phyloP scores from a whole-genome alignment of 2,113 vertebrate species.

The Seriola quinqueradiata region DNA sequence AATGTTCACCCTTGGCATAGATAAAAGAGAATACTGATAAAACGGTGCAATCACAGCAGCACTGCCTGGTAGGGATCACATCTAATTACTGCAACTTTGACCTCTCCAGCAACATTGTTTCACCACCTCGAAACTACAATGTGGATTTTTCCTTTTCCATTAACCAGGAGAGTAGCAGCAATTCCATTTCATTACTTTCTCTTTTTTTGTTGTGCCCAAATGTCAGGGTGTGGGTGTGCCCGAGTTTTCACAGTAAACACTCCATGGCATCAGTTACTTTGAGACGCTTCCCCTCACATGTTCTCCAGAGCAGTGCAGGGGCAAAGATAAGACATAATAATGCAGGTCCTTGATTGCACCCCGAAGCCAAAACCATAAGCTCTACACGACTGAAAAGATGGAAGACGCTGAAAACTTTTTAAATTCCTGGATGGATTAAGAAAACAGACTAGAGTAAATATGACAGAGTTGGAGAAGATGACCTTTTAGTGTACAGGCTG shows the following conservation, averaged over 20 bases:
- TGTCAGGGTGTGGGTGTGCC: conserved; percentile 67
- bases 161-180: conserved; percentile 53
- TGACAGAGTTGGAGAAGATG: conserved; percentile 16
- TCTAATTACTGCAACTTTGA: conserved; percentile 79
- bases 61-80: conserved; percentile 62
- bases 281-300: conserved; percentile 57
- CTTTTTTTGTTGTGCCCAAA: conserved; percentile 60
- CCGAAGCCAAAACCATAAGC: conserved; percentile 16
- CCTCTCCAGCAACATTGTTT: conserved; percentile 55
- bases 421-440: conserved; percentile 15
- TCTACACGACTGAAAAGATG: conserved; percentile 4
- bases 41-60: conserved; percentile 67
- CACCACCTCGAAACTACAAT: conserved; percentile 32
- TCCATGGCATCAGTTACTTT: conserved; percentile 30
- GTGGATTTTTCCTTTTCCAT: conserved; percentile 66
- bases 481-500: conserved; percentile 34
- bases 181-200: conserved; percentile 67
- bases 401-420: conserved; percentile 4
- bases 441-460: conserved; percentile 4
- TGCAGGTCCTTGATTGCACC: conserved; percentile 54
- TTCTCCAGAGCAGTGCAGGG: conserved; percentile 43
- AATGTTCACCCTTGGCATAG: conserved; percentile 46
- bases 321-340: conserved; percentile 65
- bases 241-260: conserved; percentile 61
- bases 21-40: conserved; percentile 65